Percentiles rank a stretch among this genome's conserved stretches.
Evolutionary conservation across 2,888 invertebrate genomes (phyloP).

Genomic region (Siphlonurus alternatus): DNA sequence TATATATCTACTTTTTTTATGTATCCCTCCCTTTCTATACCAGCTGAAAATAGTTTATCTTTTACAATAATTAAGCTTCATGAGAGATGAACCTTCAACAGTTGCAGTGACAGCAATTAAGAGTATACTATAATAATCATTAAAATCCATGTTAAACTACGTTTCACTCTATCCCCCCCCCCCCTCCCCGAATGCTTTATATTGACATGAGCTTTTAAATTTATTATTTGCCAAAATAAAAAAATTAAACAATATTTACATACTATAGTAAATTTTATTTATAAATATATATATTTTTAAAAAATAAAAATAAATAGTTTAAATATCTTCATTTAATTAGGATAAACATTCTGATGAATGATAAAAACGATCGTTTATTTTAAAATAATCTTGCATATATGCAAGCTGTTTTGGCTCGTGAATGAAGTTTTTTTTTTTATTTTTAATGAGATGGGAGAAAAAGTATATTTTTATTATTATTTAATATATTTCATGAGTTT

Average conservation of each 20-base stretch:
- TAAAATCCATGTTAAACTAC: neutral
- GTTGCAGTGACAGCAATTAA: neutral
- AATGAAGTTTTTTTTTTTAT: neutral
- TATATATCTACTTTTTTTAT: neutral
- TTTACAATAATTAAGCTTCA: neutral
- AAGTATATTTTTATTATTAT: too few species aligned
- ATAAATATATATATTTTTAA: too few species aligned
- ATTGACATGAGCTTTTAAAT: too few species aligned
- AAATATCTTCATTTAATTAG: neutral
- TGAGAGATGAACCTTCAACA: neutral
- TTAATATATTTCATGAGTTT: too few species aligned
- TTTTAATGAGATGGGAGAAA: neutral
- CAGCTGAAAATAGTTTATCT: neutral
- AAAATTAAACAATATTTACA: too few species aligned
- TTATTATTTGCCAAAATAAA: too few species aligned
- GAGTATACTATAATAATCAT: neutral
- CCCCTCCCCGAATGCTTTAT: too few species aligned
- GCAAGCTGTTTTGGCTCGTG: neutral
- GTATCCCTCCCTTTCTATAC: neutral
- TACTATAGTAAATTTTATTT: too few species aligned
- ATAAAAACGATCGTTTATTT: neutral
- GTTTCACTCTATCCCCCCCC: too few species aligned
- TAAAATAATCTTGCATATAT: neutral
- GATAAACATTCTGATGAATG: neutral
- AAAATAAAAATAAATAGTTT: neutral